phyloP scores from a whole-genome alignment of 2,113 vertebrate species.

The Terrapene triunguis region DNA sequence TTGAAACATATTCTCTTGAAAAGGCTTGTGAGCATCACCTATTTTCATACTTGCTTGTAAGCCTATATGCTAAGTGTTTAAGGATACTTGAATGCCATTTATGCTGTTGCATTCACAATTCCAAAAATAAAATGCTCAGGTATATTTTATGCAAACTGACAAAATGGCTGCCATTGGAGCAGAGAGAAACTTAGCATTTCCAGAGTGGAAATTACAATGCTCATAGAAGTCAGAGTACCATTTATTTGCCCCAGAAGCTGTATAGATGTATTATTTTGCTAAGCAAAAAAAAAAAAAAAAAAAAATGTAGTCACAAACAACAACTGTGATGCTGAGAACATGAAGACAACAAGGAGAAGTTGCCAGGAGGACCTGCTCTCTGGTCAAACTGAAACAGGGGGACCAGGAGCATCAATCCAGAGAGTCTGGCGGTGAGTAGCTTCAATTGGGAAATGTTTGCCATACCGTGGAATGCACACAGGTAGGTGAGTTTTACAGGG shows the following conservation, averaged over 20 bases:
- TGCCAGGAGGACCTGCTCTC: background rate
- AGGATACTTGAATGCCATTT: background rate
- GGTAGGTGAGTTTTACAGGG: background rate
- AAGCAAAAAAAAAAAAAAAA: no score
- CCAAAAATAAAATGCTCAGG: no score
- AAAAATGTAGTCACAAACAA: background rate
- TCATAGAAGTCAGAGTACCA: background rate
- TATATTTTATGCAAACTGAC: background rate
- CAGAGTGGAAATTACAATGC: conserved; percentile 7
- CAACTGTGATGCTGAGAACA: background rate
- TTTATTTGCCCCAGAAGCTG: no score
- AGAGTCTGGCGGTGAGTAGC: background rate
- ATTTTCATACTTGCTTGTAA: fast-evolving
- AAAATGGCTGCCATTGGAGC: background rate
- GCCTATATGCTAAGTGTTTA: background rate
- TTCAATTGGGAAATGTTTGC: background rate
- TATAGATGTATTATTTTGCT: no score
- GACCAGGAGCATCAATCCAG: background rate
- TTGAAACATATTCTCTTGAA: background rate
- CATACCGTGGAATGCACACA: background rate
- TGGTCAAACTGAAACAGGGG: background rate
- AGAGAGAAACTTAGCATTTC: background rate
- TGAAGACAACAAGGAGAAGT: background rate
- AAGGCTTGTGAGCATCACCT: background rate
- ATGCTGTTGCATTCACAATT: background rate